Evolutionary conservation across 2,113 vertebrate genomes (phyloP), one percentile per base, ranked within the genome.

Genomic region (Jacana jacana): DNA sequence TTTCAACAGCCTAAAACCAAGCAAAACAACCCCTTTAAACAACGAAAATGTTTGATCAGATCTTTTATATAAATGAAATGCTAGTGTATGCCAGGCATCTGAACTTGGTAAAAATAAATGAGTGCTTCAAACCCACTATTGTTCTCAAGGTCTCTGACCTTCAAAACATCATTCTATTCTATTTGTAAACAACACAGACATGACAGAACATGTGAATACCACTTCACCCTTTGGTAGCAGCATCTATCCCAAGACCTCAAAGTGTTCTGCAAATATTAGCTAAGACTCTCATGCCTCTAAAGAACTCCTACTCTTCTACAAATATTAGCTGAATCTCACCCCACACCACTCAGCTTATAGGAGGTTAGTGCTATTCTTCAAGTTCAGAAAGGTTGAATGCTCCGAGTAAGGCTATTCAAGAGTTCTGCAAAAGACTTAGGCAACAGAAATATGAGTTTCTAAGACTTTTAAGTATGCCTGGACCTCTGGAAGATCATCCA

Each of bases 21-120:
- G 73, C 65, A 96, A 96, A 96, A 94, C 65, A 96, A 81, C 52
- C 24, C 66, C 69, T 85, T 77, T 70, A 91, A 93, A 95, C 86
- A 91, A 93, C 77, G 44, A 91, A 96, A 93, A 91, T 66, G 70
- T 96, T 96, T 96, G 95, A 97, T 95, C 95, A 80, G 73, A 93
- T 92, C 92, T 82, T 96, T 93, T 85, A 87, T 63, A 96, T 96
- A 93, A 96, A 97, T 93, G 95, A 96, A 97, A 95, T 81, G 57
- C 44, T 96, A 91, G 90, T 79, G 86, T 88, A 96, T 72, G 95
- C 96, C 96, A 96, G 93, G 93, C 95, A 96, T 96, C 94, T 96
- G 95, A 97, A 96, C 83, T 96, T 96, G 77, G 93, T 95, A 96
- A 96, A 96, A 94, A 95, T 87, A 96, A 96, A 96, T 94, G 92